Percentiles rank a stretch among this genome's conserved stretches.
Evolutionary conservation across 1,140 invertebrate species (phyloP).

Genomic region (Drosophila athabasca): DNA sequence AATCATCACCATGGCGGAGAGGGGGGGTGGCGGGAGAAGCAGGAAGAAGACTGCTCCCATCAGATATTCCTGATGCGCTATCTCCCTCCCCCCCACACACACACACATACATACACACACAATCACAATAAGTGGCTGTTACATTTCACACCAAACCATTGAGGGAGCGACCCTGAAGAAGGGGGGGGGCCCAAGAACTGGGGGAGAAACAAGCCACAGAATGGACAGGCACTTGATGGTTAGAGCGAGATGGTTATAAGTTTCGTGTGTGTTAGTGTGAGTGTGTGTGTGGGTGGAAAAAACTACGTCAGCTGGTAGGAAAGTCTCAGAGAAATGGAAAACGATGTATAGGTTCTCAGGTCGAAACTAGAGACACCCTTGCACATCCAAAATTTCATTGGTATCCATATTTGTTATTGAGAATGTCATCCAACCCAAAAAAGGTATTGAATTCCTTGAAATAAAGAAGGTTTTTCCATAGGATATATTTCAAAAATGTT

Average conservation of each 20-base stretch:
- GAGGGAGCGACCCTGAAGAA: slow-evolving; percentile 56
- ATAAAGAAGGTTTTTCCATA: no score
- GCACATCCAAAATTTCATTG: no score
- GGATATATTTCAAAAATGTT: no score
- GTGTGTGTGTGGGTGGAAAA: slow-evolving; percentile 6
- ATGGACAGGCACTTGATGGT: slow-evolving; percentile 37
- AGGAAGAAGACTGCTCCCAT: slow-evolving; percentile 33
- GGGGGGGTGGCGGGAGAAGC: not conserved
- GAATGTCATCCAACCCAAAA: no score
- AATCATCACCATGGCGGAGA: slow-evolving; percentile 46
- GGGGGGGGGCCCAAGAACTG: slow-evolving; percentile 11
- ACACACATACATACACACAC: slow-evolving; percentile 40
- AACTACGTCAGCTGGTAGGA: slow-evolving; percentile 34
- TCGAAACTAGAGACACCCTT: no score
- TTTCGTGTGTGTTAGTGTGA: not conserved
- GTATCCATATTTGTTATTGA: no score
- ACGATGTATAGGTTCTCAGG: not conserved
- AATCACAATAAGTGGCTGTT: slow-evolving; percentile 81
- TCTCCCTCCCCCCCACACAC: slow-evolving; percentile 15
- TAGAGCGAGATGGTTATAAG: slow-evolving; percentile 28
- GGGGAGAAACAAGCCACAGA: slow-evolving; percentile 49
- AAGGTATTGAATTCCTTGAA: no score
- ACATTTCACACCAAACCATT: slow-evolving; percentile 77
- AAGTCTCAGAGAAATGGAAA: no score
- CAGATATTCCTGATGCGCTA: slow-evolving; percentile 54